Conservation (phyloP, 2,113 vertebrate species). For the Corythoichthys haematopterus region DNA sequence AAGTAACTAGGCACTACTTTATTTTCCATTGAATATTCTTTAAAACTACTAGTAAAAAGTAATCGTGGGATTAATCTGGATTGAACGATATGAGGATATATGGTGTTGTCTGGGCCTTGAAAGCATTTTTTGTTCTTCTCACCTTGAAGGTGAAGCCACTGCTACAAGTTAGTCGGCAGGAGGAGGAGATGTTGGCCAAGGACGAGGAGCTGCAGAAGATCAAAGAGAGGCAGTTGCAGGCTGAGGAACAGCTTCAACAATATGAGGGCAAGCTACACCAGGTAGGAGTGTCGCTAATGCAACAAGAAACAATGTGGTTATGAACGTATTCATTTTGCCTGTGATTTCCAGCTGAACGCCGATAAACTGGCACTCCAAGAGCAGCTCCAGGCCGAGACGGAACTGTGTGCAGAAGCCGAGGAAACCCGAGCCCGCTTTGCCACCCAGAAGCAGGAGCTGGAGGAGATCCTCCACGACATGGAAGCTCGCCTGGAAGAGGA, state of each 20-base stretch:
- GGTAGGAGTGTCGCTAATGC: conserved; percentile 59
- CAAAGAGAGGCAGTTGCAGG: conserved; percentile 80
- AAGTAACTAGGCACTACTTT: neutral
- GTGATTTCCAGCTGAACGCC: conserved; percentile 70
- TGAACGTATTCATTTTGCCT: neutral
- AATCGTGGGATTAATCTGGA: no score
- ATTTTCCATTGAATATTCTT: neutral
- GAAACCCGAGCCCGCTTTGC: conserved; percentile 89
- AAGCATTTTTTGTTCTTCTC: neutral
- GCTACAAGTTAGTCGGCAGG: conserved; percentile 90
- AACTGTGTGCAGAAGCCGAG: conserved; percentile 92
- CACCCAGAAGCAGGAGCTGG: conserved; percentile 90
- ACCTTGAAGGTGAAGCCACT: conserved; percentile 87
- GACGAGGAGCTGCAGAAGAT: conserved; percentile 88
- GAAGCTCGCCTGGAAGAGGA: conserved; percentile 95
- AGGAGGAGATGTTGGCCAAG: conserved; percentile 93
- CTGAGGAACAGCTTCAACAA: conserved; percentile 81
- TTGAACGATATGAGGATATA: no score
- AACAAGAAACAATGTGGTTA: neutral
- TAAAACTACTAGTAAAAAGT: neutral
- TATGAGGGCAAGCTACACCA: conserved; percentile 82
- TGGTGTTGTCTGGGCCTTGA: neutral
- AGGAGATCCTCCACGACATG: conserved; percentile 91
- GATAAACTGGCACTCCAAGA: conserved; percentile 95
- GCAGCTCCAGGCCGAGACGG: conserved; percentile 94